Evolutionary conservation across 2,113 vertebrate genomes (phyloP), one percentile per base, ranked within the genome.

Genomic region (Aphyosemion australe): DNA sequence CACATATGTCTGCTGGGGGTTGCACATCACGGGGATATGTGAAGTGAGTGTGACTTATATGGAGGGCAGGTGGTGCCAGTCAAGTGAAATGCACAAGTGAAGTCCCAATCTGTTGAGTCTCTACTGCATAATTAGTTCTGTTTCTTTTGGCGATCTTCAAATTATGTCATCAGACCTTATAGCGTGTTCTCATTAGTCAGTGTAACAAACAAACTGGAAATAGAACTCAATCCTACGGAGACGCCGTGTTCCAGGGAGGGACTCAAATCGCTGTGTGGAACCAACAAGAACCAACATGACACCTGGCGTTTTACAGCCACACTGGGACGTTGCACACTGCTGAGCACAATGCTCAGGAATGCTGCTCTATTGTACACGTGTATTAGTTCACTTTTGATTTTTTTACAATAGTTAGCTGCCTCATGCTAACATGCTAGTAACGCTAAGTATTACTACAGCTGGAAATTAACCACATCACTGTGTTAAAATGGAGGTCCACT

Each of bases 11-110:
- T 84, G 74, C 62, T 69, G 85, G 81, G 69, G 85, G 60, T 78
- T 87, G 62, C 59, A 59, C 78, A 63, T 78, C 72, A 76, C 65
- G 57, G 75, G 84, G 78, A 77, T 65, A 69, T 80, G 71, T 79
- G 82, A 84, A 78, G 78, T 49, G 68, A 82, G 63, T 79, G 74
- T 74, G 85, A 81, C 83, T 84, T 68, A 84, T 69, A 86, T 26
- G 47, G 70, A 87, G 86, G 87, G 87, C 87, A 91, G 90, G 87
- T 91, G 90, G 87, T 83, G 78, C 71, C 84, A 90, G 89, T 90
- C 83, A 93, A 91, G 89, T 93, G 88, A 90, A 94, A 91, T 84
- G 87, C 89, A 86, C 86, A 80, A 90, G 89, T 78, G 61, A 66
- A 84, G 88, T 91, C 82, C 78, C 92, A 92, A 89, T 89, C 88